Conservation (phyloP, 92 coral and sea anemone genomes). For the Actinostola sp. region DNA sequence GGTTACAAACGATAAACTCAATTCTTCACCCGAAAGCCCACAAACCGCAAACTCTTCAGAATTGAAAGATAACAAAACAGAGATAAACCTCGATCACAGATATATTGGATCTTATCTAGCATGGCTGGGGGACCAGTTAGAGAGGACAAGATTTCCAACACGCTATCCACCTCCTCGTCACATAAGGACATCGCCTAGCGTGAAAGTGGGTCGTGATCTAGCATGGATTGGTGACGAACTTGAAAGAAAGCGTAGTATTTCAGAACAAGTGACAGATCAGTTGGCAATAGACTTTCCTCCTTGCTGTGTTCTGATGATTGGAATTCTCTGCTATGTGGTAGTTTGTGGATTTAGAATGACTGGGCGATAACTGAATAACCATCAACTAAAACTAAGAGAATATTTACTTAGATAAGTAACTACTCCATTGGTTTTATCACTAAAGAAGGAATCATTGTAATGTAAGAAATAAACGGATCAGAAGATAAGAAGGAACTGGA, state of each 20-base stretch:
- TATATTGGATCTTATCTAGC: slow-evolving; percentile 43
- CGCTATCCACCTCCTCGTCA: slow-evolving; percentile 1
- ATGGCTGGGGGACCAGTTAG: slow-evolving; percentile 60
- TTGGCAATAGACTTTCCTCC: background rate
- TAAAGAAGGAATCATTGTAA: no score
- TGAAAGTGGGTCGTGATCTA: background rate
- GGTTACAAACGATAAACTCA: no score
- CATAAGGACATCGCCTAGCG: background rate
- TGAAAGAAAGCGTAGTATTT: background rate
- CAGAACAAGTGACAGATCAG: background rate
- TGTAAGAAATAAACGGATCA: no score
- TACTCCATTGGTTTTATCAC: no score
- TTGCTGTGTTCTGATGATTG: slow-evolving; percentile 4
- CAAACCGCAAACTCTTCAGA: slow-evolving; percentile 13
- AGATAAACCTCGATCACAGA: background rate
- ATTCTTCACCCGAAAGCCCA: background rate
- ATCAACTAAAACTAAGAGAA: no score
- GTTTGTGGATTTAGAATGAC: background rate
- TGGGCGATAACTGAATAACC: no score
- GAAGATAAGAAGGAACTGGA: no score
- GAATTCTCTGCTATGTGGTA: background rate
- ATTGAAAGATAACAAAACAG: background rate
- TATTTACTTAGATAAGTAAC: no score
- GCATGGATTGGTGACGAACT: slow-evolving; percentile 20
- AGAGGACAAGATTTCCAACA: slow-evolving; percentile 1